Conservation (phyloP, 2,797 vertebrate species). For the Poecilia wingei region DNA sequence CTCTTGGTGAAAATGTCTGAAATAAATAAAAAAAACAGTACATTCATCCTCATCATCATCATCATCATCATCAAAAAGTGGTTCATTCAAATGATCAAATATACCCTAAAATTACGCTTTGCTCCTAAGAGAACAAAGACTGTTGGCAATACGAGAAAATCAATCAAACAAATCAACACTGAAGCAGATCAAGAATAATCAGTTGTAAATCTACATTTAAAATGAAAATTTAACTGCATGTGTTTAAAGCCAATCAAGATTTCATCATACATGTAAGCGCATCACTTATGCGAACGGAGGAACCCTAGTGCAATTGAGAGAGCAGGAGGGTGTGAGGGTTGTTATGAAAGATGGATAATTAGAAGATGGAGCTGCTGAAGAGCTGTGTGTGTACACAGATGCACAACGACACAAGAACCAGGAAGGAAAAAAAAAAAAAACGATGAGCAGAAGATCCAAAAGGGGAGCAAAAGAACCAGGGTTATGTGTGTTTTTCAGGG, state of each 20-base stretch:
- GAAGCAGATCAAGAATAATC: neutral
- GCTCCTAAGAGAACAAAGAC: neutral
- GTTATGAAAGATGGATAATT: slow-evolving; percentile 79
- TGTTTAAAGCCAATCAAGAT: neutral
- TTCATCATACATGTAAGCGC: neutral
- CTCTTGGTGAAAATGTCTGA: too few species aligned
- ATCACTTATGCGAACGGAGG: neutral
- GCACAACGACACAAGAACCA: slow-evolving; percentile 58
- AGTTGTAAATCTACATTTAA: neutral
- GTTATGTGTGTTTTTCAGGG: slow-evolving; percentile 69
- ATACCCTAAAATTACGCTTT: neutral
- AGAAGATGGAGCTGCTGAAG: slow-evolving; percentile 84
- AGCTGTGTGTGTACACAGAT: slow-evolving; percentile 90
- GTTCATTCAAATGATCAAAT: neutral
- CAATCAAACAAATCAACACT: neutral
- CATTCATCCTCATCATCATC: too few species aligned
- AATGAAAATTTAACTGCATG: neutral
- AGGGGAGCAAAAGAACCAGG: slow-evolving; percentile 59
- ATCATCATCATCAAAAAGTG: neutral
- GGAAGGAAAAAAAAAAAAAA: slow-evolving; percentile 27
- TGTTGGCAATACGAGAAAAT: neutral
- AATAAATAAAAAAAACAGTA: too few species aligned
- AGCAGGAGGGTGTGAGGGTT: slow-evolving; percentile 24
- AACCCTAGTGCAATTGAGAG: slow-evolving; percentile 80
- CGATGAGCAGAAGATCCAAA: slow-evolving; percentile 52